Evolutionary conservation across 2,113 vertebrate genomes (phyloP).

Genomic region (Pristiophorus japonicus): DNA sequence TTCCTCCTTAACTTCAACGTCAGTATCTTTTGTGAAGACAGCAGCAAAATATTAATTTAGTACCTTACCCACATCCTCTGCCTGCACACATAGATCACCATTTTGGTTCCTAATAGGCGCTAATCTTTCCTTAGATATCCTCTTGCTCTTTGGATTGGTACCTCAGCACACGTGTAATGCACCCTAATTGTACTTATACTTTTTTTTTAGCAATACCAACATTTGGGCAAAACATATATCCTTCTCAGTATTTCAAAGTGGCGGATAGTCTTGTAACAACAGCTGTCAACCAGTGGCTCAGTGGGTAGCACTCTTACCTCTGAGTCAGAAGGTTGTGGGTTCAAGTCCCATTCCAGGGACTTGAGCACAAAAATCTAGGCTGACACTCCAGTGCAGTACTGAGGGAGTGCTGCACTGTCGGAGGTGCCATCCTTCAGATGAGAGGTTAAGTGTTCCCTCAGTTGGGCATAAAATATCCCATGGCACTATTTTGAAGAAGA

Average conservation of each 20-base stretch:
- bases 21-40: too few species aligned
- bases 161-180: background rate
- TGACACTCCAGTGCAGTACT: background rate
- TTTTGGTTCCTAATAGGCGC: too few species aligned
- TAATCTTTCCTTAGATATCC: too few species aligned
- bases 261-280: background rate
- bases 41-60: too few species aligned
- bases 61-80: too few species aligned
- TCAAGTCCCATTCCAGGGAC: background rate
- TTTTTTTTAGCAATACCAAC: background rate
- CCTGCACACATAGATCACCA: too few species aligned
- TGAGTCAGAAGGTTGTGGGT: background rate
- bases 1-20: too few species aligned
- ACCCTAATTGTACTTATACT: too few species aligned
- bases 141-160: too few species aligned
- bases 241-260: background rate
- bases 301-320: background rate
- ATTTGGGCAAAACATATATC: background rate
- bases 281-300: background rate
- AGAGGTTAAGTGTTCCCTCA: too few species aligned
- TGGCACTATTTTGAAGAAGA: background rate
- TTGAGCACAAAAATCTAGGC: background rate
- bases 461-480: background rate
- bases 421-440: background rate
- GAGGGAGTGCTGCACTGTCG: background rate